A percentile compares a stretch with the other conserved stretches of the same genome.
phyloP scores from a whole-genome alignment of 2,797 vertebrate species.

The Halcyon badia region DNA sequence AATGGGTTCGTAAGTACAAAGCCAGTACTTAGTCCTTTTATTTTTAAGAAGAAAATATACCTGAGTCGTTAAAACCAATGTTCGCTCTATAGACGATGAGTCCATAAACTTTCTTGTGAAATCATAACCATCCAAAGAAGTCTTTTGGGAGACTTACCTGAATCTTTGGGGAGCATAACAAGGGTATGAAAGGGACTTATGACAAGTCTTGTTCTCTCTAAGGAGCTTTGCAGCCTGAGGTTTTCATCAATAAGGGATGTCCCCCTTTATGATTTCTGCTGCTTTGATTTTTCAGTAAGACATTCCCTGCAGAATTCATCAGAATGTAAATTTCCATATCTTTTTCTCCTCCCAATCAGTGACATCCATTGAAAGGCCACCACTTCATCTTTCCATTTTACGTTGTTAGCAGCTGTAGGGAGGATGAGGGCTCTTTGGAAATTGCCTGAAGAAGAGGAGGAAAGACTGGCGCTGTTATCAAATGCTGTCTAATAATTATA shows the following conservation, averaged over 20 bases:
- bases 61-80: constrained; percentile 26
- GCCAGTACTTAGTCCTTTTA: neutral
- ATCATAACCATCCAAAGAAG: constrained; percentile 44
- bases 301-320: constrained; percentile 59
- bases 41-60: constrained; percentile 40
- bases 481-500: constrained; percentile 43
- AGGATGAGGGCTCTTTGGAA: constrained; percentile 59
- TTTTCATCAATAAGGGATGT: constrained; percentile 53
- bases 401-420: constrained; percentile 55
- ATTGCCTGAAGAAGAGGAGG: constrained; percentile 20
- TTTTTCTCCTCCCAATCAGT: constrained; percentile 64
- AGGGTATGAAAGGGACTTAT: constrained; percentile 32
- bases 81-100: constrained; percentile 28
- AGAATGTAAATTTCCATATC: constrained; percentile 50
- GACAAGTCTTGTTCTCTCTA: constrained; percentile 37
- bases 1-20: neutral
- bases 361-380: constrained; percentile 41
- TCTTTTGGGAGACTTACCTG: constrained; percentile 44
- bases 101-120: constrained; percentile 3
- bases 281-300: constrained; percentile 63
- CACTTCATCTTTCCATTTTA: constrained; percentile 49
- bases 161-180: constrained; percentile 46
- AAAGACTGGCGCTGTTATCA: constrained; percentile 35
- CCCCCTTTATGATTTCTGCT: constrained; percentile 42
- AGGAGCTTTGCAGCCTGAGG: constrained; percentile 39